Conservation (phyloP, 2,888 invertebrate genomes). For the Drosophila mercatorum region DNA sequence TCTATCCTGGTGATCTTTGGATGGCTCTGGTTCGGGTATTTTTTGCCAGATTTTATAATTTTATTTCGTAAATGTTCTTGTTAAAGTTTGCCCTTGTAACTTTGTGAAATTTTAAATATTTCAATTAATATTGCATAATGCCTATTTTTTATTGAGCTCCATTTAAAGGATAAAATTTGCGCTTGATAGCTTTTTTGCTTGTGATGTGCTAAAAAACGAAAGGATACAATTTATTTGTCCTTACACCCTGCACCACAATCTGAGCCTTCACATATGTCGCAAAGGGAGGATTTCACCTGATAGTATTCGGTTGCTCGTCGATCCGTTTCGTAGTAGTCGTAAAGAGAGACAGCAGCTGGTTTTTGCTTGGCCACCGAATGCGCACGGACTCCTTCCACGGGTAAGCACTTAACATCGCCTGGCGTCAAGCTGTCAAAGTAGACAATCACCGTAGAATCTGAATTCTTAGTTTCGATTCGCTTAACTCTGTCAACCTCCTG, state of each 20-base stretch:
- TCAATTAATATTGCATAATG: conserved; percentile 10
- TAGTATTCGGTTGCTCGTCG: conserved; percentile 81
- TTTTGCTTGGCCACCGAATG: conserved; percentile 94
- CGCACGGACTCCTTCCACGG: conserved; percentile 92
- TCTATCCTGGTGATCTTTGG: too few species aligned
- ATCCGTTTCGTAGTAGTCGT: conserved; percentile 95
- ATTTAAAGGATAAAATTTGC: not conserved
- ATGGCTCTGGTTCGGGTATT: too few species aligned
- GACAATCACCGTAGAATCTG: conserved; percentile 87
- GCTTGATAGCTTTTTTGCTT: not conserved
- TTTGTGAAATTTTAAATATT: too few species aligned
- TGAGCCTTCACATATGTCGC: conserved; percentile 92
- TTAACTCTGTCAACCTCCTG: conserved; percentile 84
- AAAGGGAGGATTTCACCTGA: conserved; percentile 87
- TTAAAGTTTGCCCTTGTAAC: too few species aligned
- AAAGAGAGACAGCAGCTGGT: conserved; percentile 92
- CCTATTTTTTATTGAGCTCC: conserved; percentile 18
- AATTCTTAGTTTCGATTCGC: conserved; percentile 89
- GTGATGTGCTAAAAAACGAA: not conserved
- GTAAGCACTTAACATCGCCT: conserved; percentile 90
- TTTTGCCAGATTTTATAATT: too few species aligned
- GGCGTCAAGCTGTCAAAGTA: conserved; percentile 89
- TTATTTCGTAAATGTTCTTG: too few species aligned
- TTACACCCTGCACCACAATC: conserved; percentile 84
- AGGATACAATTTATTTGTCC: conserved; percentile 7